Percentiles rank a stretch among this genome's conserved stretches.
Conservation (phyloP, 2,113 vertebrate genomes). For the Danionella cerebrum region DNA sequence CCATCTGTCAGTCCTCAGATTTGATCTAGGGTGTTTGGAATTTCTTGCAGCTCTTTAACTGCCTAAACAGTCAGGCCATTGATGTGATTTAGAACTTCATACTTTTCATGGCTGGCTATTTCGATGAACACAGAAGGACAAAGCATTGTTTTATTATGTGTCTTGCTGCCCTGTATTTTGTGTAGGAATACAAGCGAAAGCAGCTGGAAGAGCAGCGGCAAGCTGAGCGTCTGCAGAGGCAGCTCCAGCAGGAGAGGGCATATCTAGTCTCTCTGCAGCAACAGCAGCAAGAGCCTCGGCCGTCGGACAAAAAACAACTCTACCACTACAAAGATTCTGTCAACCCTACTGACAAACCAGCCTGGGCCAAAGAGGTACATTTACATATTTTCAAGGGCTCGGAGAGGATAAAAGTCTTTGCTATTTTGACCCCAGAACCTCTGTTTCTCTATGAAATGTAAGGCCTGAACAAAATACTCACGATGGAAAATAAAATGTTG, state of each 20-base stretch:
- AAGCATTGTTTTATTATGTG: neutral
- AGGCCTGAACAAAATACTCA: no score
- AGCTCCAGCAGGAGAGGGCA: constrained; percentile 91
- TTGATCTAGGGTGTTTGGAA: constrained; percentile 29
- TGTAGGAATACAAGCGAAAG: constrained; percentile 94
- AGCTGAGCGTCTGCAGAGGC: constrained; percentile 90
- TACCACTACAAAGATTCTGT: constrained; percentile 97
- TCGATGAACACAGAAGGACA: neutral
- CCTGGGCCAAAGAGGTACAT: constrained; percentile 94
- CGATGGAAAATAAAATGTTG: no score
- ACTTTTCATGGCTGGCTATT: neutral
- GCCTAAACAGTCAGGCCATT: constrained; percentile 16
- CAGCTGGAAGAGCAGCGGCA: constrained; percentile 97
- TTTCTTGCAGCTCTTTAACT: neutral
- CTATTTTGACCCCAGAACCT: no score
- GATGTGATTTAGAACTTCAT: constrained; percentile 13
- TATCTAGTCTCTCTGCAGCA: constrained; percentile 90
- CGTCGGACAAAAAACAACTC: constrained; percentile 88
- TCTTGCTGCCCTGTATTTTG: neutral
- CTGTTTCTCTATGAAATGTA: no score
- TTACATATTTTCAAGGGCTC: neutral
- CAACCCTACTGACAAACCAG: constrained; percentile 87
- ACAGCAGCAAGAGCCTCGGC: constrained; percentile 80
- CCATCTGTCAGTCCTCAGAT: neutral
- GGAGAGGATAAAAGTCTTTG: neutral